Conservation (phyloP, 2,888 invertebrate species). For the Lymantria dispar region DNA sequence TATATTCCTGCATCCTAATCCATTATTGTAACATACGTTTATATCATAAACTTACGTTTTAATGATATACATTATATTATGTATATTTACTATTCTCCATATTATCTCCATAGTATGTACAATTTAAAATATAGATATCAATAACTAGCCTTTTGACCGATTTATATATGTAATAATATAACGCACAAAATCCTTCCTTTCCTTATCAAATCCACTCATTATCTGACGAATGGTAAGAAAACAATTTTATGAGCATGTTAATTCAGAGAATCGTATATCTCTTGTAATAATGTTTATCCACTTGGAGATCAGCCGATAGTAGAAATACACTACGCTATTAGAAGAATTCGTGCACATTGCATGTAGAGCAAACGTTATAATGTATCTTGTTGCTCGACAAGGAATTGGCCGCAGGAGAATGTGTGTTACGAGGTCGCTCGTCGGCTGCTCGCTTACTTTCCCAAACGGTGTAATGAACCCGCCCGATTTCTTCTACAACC, state of each 20-base stretch:
- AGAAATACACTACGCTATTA: too few species aligned
- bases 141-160: slow-evolving; percentile 80
- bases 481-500: slow-evolving; percentile 77
- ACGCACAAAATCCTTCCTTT: slow-evolving; percentile 63
- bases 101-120: slow-evolving; percentile 52
- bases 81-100: slow-evolving; percentile 43
- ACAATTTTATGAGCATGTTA: not conserved
- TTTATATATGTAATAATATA: slow-evolving; percentile 68
- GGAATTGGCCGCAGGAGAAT: slow-evolving; percentile 67
- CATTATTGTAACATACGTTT: slow-evolving; percentile 48
- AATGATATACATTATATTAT: slow-evolving; percentile 33
- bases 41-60: slow-evolving; percentile 37
- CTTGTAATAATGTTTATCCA: too few species aligned
- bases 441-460: slow-evolving; percentile 71
- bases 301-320: too few species aligned
- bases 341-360: not conserved
- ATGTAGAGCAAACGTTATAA: not conserved
- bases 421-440: slow-evolving; percentile 76
- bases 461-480: slow-evolving; percentile 73
- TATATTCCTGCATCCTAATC: slow-evolving; percentile 50
- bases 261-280: too few species aligned
- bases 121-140: slow-evolving; percentile 57
- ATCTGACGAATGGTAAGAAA: slow-evolving; percentile 13
- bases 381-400: slow-evolving; percentile 36
- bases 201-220: slow-evolving; percentile 39